Base-by-base conservation (phyloP, 2,888 invertebrate species). In the Lucinisca nassula region DNA sequence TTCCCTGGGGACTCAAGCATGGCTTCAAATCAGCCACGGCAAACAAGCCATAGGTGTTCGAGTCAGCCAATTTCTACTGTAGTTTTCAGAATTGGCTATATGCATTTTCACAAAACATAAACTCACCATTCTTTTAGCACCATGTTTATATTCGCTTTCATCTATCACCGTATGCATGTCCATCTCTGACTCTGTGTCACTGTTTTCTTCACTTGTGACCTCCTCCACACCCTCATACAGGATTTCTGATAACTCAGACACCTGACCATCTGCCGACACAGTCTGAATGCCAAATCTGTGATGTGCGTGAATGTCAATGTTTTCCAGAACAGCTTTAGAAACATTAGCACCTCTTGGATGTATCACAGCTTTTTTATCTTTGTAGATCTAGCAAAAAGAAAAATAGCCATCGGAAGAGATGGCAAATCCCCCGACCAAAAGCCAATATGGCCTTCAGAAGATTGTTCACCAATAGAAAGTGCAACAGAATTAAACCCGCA, bases 211-310 rank as follows among this genome's bases (percentile, higher is more conserved):
- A 74, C 80, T 86, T 14, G 85, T 87, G 8, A 90, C 84, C 45
- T 91, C 85, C 27, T 92, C 92, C 6, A 91, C 85, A 0, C 92
- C 93, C 86, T 93, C 92, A 72, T 93, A 93, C 81, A 92, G 88
- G 74, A 93, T 88, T 85, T 94, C 93, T 49, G 92, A 91, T 10
- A 92, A 55, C 12, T 91, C 89, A 12, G 95, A 95, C 79, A 89
- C 86, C 38, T 90, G 91, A 40, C 95, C 95, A 32, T 91, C 90
- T 4, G 91, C 91, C 27, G 93, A 90, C 55, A 95, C 88, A 8
- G 94, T 94, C 88, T 95, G 94, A 67, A 95, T 94, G 76, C 92
- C 93, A 84, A 95, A 92, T 40, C 92, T 89, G 67, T 93, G 93
- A n/a, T 92, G 88, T 1, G 91, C 87, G 67, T 89, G 91, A 0